A percentile compares a stretch with the other conserved stretches of the same genome.
Conservation (phyloP, 2,797 vertebrate genomes). For the Sebastes flavidus region DNA sequence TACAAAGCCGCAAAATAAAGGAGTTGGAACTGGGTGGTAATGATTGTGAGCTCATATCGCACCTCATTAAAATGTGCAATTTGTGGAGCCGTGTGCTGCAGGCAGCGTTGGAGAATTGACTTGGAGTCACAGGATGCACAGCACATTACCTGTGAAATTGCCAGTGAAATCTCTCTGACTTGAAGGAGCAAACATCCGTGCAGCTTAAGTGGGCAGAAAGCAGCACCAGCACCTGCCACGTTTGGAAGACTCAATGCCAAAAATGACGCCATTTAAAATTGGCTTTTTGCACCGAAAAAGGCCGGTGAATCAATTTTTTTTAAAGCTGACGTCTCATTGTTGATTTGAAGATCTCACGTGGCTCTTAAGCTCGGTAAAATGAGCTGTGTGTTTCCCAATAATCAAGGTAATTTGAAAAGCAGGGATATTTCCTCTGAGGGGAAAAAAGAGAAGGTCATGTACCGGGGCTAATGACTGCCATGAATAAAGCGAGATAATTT, state of each 20-base stretch:
- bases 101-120: neutral
- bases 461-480: neutral
- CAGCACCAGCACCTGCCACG: neutral
- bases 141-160: constrained; percentile 13
- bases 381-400: neutral
- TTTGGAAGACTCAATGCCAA: neutral
- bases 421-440: neutral
- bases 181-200: neutral
- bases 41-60: neutral
- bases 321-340: neutral
- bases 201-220: neutral
- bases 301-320: neutral
- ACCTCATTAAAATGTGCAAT: neutral
- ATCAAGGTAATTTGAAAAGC: neutral
- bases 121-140: neutral
- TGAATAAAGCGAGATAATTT: constrained; percentile 18
- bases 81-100: neutral
- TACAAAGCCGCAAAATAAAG: neutral
- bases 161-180: neutral
- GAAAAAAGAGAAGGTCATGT: constrained; percentile 14
- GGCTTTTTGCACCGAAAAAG: neutral
- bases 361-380: neutral
- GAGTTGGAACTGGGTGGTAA: neutral
- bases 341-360: neutral
- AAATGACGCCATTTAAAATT: neutral